phyloP scores from a whole-genome alignment of 2,797 vertebrate genomes.

The Pangasius larnaudii region DNA sequence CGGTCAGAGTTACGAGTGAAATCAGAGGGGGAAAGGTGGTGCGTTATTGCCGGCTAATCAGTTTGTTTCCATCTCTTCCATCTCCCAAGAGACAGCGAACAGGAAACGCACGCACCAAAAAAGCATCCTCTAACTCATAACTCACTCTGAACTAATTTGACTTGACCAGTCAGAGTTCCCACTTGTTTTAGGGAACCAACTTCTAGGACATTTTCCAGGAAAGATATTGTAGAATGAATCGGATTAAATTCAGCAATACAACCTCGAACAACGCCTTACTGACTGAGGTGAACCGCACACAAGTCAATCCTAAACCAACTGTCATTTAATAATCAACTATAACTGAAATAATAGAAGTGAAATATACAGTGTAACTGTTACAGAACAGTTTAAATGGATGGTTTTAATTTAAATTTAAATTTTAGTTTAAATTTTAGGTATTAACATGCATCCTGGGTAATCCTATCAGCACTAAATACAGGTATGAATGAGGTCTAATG shows the following conservation, averaged over 20 bases:
- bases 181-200: not conserved
- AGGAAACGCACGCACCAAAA: not conserved
- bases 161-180: not conserved
- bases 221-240: not conserved
- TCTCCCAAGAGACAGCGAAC: not conserved
- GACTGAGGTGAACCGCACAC: not conserved
- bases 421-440: not conserved
- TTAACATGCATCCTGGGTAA: not conserved
- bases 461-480: not conserved
- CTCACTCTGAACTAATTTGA: not conserved
- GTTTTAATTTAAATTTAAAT: no score
- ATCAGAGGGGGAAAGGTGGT: slow-evolving; percentile 22
- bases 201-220: not conserved
- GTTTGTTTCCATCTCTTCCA: not conserved
- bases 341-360: not conserved
- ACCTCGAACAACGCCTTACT: not conserved
- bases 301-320: not conserved
- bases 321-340: not conserved
- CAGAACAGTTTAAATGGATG: not conserved
- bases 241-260: not conserved
- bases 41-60: slow-evolving; percentile 23
- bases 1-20: slow-evolving; percentile 46
- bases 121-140: not conserved
- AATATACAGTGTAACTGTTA: no score
- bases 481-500: not conserved